Percentiles rank a stretch among this genome's conserved stretches.
Evolutionary conservation across 2,888 invertebrate species (phyloP).

Genomic region (Abrostola tripartita): DNA sequence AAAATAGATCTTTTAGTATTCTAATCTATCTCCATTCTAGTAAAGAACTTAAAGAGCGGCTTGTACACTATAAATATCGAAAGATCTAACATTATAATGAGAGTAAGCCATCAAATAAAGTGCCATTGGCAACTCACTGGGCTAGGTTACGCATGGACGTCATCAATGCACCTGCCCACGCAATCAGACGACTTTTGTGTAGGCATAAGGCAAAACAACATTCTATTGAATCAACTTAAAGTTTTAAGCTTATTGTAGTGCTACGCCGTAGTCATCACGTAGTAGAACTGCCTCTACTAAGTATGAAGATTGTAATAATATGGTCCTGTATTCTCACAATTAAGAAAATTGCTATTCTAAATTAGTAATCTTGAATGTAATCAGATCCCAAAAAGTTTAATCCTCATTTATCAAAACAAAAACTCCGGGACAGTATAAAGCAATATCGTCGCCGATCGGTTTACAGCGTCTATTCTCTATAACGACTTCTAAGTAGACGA

Average conservation of each 20-base stretch:
- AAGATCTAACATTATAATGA: constrained; percentile 62
- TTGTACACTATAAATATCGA: constrained; percentile 61
- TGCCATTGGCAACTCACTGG: constrained; percentile 60
- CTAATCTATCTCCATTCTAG: constrained; percentile 43
- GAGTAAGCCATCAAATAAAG: constrained; percentile 69
- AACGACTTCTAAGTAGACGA: constrained; percentile 85
- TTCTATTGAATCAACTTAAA: constrained; percentile 24
- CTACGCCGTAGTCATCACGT: constrained; percentile 45
- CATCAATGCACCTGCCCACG: constrained; percentile 63
- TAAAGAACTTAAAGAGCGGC: constrained; percentile 53
- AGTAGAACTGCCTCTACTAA: constrained; percentile 22
- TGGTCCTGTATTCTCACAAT: not conserved
- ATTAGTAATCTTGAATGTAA: constrained; percentile 23
- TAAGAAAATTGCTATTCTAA: not conserved
- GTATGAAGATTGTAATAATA: not conserved
- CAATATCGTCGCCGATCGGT: constrained; percentile 78
- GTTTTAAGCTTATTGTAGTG: constrained; percentile 16
- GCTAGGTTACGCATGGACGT: constrained; percentile 58
- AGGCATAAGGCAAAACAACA: constrained; percentile 12
- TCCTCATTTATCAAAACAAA: constrained; percentile 72
- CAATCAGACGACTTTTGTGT: constrained; percentile 30
- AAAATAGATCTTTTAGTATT: constrained; percentile 22
- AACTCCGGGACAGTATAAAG: constrained; percentile 70
- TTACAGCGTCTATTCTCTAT: constrained; percentile 80
- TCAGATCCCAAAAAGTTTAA: constrained; percentile 62